Evolutionary conservation across 2,113 vertebrate genomes (phyloP).

Genomic region (Petaurus breviceps): DNA sequence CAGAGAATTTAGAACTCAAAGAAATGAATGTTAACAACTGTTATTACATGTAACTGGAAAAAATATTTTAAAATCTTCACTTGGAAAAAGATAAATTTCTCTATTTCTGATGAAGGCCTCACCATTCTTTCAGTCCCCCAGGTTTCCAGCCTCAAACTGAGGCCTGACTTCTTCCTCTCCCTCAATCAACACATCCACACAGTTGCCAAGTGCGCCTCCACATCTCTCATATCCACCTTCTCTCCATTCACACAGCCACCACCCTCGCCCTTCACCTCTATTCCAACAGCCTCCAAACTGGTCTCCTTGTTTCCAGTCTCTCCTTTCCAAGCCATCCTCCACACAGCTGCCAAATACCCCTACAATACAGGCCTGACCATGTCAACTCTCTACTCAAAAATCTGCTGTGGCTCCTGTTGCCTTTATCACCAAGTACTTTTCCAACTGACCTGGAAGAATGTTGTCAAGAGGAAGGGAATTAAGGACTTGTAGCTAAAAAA

Average conservation of each 20-base stretch:
- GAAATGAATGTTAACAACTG: not conserved
- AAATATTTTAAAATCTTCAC: too few species aligned
- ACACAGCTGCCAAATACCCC: not conserved
- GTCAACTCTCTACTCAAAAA: not conserved
- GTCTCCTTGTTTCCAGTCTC: not conserved
- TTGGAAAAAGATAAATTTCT: not conserved
- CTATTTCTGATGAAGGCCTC: not conserved
- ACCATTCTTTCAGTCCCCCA: not conserved
- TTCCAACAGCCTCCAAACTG: not conserved
- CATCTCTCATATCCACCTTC: not conserved
- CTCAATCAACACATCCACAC: too few species aligned
- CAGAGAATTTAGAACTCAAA: not conserved
- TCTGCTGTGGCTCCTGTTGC: not conserved
- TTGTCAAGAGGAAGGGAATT: not conserved
- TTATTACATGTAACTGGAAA: not conserved
- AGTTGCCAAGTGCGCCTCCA: not conserved
- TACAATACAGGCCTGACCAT: not conserved
- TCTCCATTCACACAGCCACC: not conserved
- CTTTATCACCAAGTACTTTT: not conserved
- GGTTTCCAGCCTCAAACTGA: not conserved
- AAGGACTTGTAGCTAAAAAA: not conserved
- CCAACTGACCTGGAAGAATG: not conserved
- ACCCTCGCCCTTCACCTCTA: not conserved
- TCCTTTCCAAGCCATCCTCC: not conserved
- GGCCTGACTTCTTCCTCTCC: not conserved